Evolutionary conservation across 2,888 invertebrate species (phyloP).

Genomic region (Drosophila acutilabella): DNA sequence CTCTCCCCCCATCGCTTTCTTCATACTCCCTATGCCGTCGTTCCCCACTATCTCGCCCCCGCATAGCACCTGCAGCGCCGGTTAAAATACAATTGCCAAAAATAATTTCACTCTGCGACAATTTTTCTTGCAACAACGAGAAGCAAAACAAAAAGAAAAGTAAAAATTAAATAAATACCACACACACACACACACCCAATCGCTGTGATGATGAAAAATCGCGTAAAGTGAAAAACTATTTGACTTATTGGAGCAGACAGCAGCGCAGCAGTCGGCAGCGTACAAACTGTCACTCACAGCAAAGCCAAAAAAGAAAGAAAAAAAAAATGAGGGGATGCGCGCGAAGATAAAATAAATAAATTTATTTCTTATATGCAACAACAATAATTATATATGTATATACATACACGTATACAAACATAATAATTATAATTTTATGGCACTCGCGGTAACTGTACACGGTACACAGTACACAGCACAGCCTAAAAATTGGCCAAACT

Average conservation of each 20-base stretch:
- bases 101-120: constrained; percentile 73
- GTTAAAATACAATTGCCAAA: constrained; percentile 74
- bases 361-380: constrained; percentile 41
- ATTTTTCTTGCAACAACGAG: constrained; percentile 60
- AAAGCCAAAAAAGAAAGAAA: constrained; percentile 25
- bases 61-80: constrained; percentile 42
- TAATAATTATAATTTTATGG: constrained; percentile 33
- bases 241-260: constrained; percentile 78
- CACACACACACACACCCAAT: constrained; percentile 8
- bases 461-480: constrained; percentile 19
- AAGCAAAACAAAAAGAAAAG: constrained; percentile 19
- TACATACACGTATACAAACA: constrained; percentile 1
- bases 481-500: constrained; percentile 61
- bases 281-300: constrained; percentile 60
- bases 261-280: constrained; percentile 53
- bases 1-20: neutral
- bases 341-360: constrained; percentile 44
- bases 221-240: constrained; percentile 71
- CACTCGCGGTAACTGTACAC: constrained; percentile 60
- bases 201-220: constrained; percentile 55
- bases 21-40: neutral
- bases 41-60: neutral
- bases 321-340: constrained; percentile 5
- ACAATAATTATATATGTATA: constrained; percentile 9
- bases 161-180: constrained; percentile 18